A percentile compares a stretch with the other conserved stretches of the same genome.
These are phyloP conservation scores for Cyanoderma ruficeps DNA, from an alignment of 2,113 vertebrate genomes.

Conservation along the genomic window DNA sequence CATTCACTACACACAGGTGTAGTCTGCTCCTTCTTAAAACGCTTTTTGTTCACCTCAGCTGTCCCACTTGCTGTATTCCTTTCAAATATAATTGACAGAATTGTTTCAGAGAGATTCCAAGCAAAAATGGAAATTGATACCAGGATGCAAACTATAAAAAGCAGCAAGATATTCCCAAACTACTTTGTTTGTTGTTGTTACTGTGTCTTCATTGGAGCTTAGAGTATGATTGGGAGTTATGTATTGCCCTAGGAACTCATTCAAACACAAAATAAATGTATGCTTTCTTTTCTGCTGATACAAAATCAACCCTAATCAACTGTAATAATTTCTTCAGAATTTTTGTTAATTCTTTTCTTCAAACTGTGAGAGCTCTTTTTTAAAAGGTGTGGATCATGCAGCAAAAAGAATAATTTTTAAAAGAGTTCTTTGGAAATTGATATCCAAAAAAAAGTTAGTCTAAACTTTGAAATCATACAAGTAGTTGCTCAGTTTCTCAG, in stretches of 20 bases:
- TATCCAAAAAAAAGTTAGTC: background rate
- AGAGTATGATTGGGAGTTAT: background rate
- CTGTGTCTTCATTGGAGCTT: background rate
- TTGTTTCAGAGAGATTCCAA: background rate
- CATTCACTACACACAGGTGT: background rate
- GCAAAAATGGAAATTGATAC: background rate
- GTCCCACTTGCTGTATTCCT: background rate
- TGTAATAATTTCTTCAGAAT: background rate
- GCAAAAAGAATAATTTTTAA: background rate
- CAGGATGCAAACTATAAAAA: background rate
- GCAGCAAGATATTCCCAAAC: background rate
- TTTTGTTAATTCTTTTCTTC: background rate
- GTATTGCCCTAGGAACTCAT: background rate
- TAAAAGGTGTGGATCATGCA: background rate
- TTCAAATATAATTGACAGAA: background rate
- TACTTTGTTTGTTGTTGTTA: background rate
- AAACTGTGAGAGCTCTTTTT: background rate
- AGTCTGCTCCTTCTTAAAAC: background rate
- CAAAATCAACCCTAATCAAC: background rate
- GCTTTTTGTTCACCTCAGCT: background rate
- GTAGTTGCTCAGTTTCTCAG: rapidly evolving
- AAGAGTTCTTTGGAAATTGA: background rate
- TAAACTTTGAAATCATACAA: background rate
- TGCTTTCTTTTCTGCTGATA: background rate
- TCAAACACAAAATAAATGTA: background rate